Percentiles rank a stretch among this genome's conserved stretches.
phyloP scores from a whole-genome alignment of 1,140 invertebrate species.

The Bombyx mori region DNA sequence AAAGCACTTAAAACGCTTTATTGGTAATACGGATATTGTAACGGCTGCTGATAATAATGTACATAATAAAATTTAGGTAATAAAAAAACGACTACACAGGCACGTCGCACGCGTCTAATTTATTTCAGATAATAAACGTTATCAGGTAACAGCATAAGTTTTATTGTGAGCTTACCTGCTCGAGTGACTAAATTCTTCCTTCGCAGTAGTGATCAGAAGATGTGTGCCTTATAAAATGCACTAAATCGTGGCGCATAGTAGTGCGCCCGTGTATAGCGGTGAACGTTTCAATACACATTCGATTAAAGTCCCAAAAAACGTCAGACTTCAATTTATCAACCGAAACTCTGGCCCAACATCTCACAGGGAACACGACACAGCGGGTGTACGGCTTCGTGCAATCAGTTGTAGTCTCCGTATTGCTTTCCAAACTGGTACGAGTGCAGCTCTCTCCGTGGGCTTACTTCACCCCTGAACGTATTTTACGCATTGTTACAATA shows the following conservation, averaged over 20 bases:
- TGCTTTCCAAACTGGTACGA: too few species aligned
- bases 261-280: slow-evolving; percentile 69
- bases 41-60: too few species aligned
- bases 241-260: slow-evolving; percentile 70
- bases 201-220: slow-evolving; percentile 71
- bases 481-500: slow-evolving; percentile 54
- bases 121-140: too few species aligned
- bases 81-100: too few species aligned
- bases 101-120: too few species aligned
- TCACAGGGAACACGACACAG: slow-evolving; percentile 53
- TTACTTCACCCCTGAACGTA: slow-evolving; percentile 65
- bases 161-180: slow-evolving; percentile 31
- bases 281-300: slow-evolving; percentile 71
- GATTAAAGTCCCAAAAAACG: slow-evolving; percentile 60
- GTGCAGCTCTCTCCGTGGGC: slow-evolving; percentile 11
- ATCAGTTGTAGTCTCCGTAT: background rate
- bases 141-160: too few species aligned
- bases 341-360: slow-evolving; percentile 63
- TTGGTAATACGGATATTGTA: too few species aligned
- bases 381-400: slow-evolving; percentile 52
- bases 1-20: too few species aligned
- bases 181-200: slow-evolving; percentile 59
- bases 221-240: slow-evolving; percentile 70
- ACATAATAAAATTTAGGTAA: too few species aligned
- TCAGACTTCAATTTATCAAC: slow-evolving; percentile 52